Base-by-base conservation (phyloP, 2,113 vertebrate genomes). In the Microcebus ravelobensis region DNA sequence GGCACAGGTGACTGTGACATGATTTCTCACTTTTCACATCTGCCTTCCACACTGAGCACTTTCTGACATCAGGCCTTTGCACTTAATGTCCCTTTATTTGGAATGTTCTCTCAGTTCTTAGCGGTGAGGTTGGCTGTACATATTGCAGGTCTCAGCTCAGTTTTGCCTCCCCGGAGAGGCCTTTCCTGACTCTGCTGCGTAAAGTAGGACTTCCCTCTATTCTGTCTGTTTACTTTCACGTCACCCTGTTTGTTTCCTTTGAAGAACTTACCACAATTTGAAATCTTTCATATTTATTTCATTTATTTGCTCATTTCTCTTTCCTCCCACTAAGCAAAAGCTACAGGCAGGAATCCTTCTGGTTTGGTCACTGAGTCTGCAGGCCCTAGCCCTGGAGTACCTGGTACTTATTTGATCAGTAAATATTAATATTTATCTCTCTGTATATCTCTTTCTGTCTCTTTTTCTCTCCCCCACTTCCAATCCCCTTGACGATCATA, bases 231-330 rank as follows among this genome's bases (percentile, higher is more conserved):
- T 80, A 55, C 18, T 81, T 88, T 77, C 23, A 83, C 31, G 59
- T 95, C n/a, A n/a, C 21, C 2, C 83, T 85, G 6, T 74, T 42
- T 55, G 3, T 92, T 85, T 86, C 31, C 48, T 95, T 89, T 86
- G 52, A 80, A n/a, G 14, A 50, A 68, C 52, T 70, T 59, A 71
- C 1, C 12, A 23, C 27, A 36, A 6, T 71, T 88, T 81, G 81
- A 91, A 74, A 74, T 20, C 11, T 85, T 81, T 94, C 55, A 6
- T 80, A 48, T 59, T 81, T 34, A 48, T 84, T 67, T 61, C 13
- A 36, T 74, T 76, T 29, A 65, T 68, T 84, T 90, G 13, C 11
- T 71, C 6, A 34, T 84, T 79, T 87, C 23, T 59, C 4, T 57
- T 50, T n/a, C 23, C 27, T 77, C 10, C 42, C 12, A 18, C 15